phyloP scores from a whole-genome alignment of 2,888 invertebrate species.

The Andrena trimmerana region DNA sequence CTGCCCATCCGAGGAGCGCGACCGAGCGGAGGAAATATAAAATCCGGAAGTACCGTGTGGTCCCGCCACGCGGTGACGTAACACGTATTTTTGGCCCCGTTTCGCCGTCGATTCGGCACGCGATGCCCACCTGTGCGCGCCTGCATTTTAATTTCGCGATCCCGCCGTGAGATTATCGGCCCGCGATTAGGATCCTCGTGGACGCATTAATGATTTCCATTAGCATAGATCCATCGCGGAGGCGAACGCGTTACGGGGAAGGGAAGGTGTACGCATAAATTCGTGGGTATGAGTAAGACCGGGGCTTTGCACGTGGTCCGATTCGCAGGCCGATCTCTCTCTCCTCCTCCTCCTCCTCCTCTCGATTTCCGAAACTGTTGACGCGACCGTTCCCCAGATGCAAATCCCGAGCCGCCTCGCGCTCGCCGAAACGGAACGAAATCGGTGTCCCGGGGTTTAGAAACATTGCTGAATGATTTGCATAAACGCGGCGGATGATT shows the following conservation, averaged over 20 bases:
- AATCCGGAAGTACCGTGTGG: slow-evolving; percentile 64
- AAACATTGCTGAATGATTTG: background rate
- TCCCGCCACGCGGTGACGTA: slow-evolving; percentile 63
- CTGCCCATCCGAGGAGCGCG: background rate
- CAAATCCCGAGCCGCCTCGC: slow-evolving; percentile 13
- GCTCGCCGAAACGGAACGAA: background rate
- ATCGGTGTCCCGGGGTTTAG: background rate
- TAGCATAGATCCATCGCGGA: slow-evolving; percentile 83
- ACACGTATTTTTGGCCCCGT: slow-evolving; percentile 52
- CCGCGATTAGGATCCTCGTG: slow-evolving; percentile 77
- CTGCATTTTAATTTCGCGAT: slow-evolving; percentile 79
- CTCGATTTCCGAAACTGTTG: background rate
- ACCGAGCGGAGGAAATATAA: slow-evolving; percentile 16
- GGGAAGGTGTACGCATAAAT: slow-evolving; percentile 55
- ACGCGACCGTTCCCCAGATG: background rate
- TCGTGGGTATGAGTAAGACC: slow-evolving; percentile 58
- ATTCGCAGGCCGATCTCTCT: slow-evolving; percentile 62
- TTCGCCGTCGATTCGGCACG: slow-evolving; percentile 65
- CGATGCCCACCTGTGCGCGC: slow-evolving; percentile 81
- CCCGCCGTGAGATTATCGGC: slow-evolving; percentile 68
- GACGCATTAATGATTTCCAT: slow-evolving; percentile 82
- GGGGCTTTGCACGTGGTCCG: slow-evolving; percentile 69
- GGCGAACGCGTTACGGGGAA: slow-evolving; percentile 71
- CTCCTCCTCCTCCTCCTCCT: slow-evolving; percentile 18
- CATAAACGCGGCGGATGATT: no score